A percentile compares a stretch with the other conserved stretches of the same genome.
Conservation (phyloP, 2,888 invertebrate genomes). For the Drosophila pseudotalamancana region DNA sequence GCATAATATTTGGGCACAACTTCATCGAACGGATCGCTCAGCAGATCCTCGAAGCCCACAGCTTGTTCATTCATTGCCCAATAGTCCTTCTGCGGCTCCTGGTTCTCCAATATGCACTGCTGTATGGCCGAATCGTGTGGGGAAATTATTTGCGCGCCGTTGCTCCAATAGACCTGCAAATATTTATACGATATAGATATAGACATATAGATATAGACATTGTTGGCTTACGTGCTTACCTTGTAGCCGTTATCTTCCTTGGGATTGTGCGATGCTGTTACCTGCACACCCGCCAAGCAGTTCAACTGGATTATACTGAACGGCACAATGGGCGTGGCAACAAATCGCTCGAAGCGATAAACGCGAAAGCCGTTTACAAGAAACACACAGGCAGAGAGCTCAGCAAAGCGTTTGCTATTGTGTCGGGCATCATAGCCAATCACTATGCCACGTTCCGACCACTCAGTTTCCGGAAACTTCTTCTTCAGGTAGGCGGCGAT, state of each 20-base stretch:
- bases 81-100: constrained; percentile 90
- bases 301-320: constrained; percentile 91
- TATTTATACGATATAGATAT: neutral
- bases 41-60: constrained; percentile 86
- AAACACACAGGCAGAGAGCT: constrained; percentile 94
- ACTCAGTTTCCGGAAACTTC: constrained; percentile 85
- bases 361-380: constrained; percentile 90
- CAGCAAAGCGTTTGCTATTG: constrained; percentile 92
- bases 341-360: constrained; percentile 91
- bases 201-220: neutral
- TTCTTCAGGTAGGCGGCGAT: constrained; percentile 90
- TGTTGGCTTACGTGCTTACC: too few species aligned
- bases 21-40: constrained; percentile 89
- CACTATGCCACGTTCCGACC: constrained; percentile 89
- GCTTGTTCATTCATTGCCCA: constrained; percentile 88
- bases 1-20: constrained; percentile 89
- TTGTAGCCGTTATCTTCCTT: constrained; percentile 99
- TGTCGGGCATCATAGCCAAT: constrained; percentile 97
- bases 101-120: constrained; percentile 89
- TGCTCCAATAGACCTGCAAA: constrained; percentile 92
- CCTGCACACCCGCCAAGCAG: constrained; percentile 94
- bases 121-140: constrained; percentile 96
- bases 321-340: constrained; percentile 97
- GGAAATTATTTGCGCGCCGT: constrained; percentile 97
- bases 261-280: constrained; percentile 98